These are phyloP conservation scores for Metalampra italica DNA, from an alignment of 2,888 invertebrate species.

Conservation along the genomic window DNA sequence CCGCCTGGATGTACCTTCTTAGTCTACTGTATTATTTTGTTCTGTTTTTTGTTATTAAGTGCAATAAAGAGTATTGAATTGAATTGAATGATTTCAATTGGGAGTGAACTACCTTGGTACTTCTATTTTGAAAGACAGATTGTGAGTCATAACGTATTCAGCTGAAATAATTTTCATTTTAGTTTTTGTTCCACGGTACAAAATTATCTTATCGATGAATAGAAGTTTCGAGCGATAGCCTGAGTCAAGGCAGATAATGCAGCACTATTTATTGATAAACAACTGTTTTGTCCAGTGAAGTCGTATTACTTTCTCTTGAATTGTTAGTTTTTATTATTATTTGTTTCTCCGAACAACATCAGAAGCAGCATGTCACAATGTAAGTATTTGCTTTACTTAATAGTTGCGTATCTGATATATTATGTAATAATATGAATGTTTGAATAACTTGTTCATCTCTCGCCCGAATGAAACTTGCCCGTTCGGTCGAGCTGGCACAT, in stretches of 20 bases:
- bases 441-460: too few relatives aligned
- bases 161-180: neutral
- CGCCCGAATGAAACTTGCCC: too few relatives aligned
- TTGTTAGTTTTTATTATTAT: neutral
- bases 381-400: neutral
- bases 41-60: too few relatives aligned
- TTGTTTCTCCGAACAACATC: neutral
- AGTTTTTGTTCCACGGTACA: slow-evolving; percentile 6
- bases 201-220: slow-evolving; percentile 36
- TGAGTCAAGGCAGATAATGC: slow-evolving; percentile 31
- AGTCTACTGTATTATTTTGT: too few relatives aligned
- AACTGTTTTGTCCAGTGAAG: slow-evolving; percentile 20
- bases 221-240: slow-evolving; percentile 29
- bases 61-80: too few relatives aligned
- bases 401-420: too few relatives aligned
- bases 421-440: too few relatives aligned
- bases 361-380: slow-evolving; percentile 5
- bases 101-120: too few relatives aligned
- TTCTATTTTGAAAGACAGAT: neutral
- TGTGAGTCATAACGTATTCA: neutral
- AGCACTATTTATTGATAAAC: slow-evolving; percentile 25
- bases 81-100: too few relatives aligned
- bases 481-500: too few relatives aligned
- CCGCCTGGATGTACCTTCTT: too few relatives aligned
- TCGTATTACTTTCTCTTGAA: slow-evolving; percentile 11